Conservation (phyloP, 2,113 vertebrate species). For the Gymnogyps californianus region DNA sequence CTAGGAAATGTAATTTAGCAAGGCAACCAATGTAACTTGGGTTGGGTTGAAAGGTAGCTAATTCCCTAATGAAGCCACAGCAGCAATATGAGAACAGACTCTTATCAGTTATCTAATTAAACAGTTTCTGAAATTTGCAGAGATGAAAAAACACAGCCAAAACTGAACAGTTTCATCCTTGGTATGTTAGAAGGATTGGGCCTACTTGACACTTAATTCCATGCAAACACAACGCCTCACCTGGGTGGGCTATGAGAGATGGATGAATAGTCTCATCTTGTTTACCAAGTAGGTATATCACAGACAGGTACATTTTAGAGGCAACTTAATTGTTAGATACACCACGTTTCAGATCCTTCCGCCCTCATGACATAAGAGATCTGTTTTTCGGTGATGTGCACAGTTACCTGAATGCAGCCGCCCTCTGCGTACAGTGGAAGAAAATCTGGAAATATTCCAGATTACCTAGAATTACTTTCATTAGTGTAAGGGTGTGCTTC, state of each 20-base stretch:
- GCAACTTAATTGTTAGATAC: background rate
- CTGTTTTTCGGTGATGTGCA: background rate
- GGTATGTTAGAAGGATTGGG: background rate
- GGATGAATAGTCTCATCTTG: background rate
- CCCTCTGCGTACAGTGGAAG: background rate
- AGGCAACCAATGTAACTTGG: background rate
- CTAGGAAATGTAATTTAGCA: background rate
- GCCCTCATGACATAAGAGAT: background rate
- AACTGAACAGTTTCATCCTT: background rate
- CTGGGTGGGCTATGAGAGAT: background rate
- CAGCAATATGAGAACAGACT: background rate
- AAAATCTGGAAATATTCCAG: background rate
- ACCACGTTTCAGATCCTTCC: background rate
- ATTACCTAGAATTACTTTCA: background rate
- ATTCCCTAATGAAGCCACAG: background rate
- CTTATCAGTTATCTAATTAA: background rate
- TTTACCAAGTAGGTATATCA: background rate
- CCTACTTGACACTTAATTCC: background rate
- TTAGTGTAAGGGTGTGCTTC: background rate
- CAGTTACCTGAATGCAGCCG: background rate
- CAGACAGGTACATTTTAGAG: background rate
- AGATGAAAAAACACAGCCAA: background rate
- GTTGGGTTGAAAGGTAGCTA: background rate
- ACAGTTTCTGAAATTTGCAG: background rate
- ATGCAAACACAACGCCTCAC: background rate